phyloP scores from a whole-genome alignment of 2,113 vertebrate genomes.

The Clinocottus analis region DNA sequence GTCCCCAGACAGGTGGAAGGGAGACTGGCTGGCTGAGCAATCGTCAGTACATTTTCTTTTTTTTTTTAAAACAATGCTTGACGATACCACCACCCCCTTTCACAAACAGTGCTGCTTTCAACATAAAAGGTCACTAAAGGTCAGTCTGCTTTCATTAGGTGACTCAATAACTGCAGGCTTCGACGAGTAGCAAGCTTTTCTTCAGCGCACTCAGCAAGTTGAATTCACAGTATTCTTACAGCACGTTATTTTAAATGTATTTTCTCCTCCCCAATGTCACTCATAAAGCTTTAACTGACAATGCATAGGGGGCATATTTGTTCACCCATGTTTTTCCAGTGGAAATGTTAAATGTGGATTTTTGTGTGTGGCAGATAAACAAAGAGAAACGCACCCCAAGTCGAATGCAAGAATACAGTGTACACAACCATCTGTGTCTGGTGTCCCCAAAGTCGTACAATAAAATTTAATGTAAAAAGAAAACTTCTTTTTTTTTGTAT shows the following conservation, averaged over 20 bases:
- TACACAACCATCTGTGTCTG: constrained; percentile 74
- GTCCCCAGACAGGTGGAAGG: constrained; percentile 31
- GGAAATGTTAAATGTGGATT: constrained; percentile 69
- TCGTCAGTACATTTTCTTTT: constrained; percentile 24
- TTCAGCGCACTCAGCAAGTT: constrained; percentile 63
- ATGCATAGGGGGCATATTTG: constrained; percentile 75
- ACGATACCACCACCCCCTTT: constrained; percentile 15
- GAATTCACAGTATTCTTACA: constrained; percentile 83
- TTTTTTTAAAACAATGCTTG: background rate
- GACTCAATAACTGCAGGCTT: constrained; percentile 53
- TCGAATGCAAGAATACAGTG: constrained; percentile 79
- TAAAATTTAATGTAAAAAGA: constrained; percentile 49
- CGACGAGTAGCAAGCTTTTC: constrained; percentile 27
- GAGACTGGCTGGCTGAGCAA: constrained; percentile 51
- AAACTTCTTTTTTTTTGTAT: constrained; percentile 44
- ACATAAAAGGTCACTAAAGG: constrained; percentile 73
- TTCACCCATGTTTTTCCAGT: constrained; percentile 72
- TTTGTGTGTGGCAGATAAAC: constrained; percentile 35
- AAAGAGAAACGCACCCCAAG: constrained; percentile 59
- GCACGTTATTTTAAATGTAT: constrained; percentile 44
- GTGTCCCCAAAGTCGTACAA: constrained; percentile 55
- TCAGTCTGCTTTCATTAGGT: constrained; percentile 50
- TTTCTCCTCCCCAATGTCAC: constrained; percentile 42
- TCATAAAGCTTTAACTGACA: constrained; percentile 81
- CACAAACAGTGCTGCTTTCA: constrained; percentile 73